Evolutionary conservation across 92 coral and sea anemone species (phyloP), one percentile per base, ranked within the genome.

Genomic region (Virgularia gustaviana): DNA sequence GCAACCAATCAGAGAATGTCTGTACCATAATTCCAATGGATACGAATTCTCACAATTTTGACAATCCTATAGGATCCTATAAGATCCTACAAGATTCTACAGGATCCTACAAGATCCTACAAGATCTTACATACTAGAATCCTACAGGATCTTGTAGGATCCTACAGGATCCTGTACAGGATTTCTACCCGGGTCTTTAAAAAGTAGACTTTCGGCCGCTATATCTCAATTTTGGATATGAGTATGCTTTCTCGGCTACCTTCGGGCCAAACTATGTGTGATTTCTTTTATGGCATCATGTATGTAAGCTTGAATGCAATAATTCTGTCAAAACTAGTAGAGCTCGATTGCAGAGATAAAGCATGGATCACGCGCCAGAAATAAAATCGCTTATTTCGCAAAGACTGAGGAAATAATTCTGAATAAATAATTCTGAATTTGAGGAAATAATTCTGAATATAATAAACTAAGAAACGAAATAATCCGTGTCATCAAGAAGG

Each of bases 361-460:
- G 38, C 72, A 75, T 75, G 72, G 61, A 75, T 75, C 27, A 75
- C 79, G 30, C 79, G 30, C 44, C 79, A 59, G 79, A 59, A 30
- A 60, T 52, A 23, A 53, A 52, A 45, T 31, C 0, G 61, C 61
- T 74, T 34, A 44, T 74, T 52, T 74, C 45, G 29, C 42, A 60
- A 16, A 42, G 71, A 60, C 64, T n/a, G n/a, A n/a, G n/a, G n/a
- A n/a, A n/a, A n/a, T n/a, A n/a, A n/a, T n/a, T n/a, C n/a, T n/a
- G n/a, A n/a, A n/a, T n/a, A 53, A 60, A 45, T 71, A 61, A 59
- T 70, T 71, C 51, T 60, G 58, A 30, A 71, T 47, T 12, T 58
- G 38, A 3, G 71, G 61, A 31, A 28, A 62, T 44, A 41, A 31
- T 37, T 36, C 41, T 27, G 41, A 13, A 36, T 75, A 62, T 37